Base-by-base conservation (phyloP, 1,140 invertebrate genomes). In the Trichogramma pretiosum region DNA sequence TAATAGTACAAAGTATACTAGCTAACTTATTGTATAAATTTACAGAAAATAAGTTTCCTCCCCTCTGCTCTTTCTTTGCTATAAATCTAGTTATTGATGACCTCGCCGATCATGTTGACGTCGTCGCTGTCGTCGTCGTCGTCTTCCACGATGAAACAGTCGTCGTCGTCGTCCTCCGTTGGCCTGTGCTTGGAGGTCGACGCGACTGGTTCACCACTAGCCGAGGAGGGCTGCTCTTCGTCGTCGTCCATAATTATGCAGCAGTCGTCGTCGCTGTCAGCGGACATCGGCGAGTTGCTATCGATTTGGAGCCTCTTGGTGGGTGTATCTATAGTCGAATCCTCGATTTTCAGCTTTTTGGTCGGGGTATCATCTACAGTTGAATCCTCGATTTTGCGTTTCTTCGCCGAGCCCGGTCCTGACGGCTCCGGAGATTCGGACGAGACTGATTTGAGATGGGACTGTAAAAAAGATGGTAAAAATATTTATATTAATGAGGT, bases 231-330 rank as follows among this genome's bases (percentile, higher is more conserved):
- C 32, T 57, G 41, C 16, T 44, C 55, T 5, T 60, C 56, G 16
- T 52, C 47, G 23, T 71, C 62, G 16, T 67, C 62, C 10, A 67
- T 67, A 23, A 72, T 62, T 21, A 71, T 64, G 18, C 63, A 63
- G n/a, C 74, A 56, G 39, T 73, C 73, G 50, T 75, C 63, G 2
- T 63, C 63, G 11, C 58, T 54, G 18, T 57, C 49, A 8, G 62
- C 50, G 18, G 24, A 61, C 56, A 39, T 67, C 51, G 21, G 24
- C 11, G 24, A 28, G 59, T 56, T 9, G 43, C 22, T n/a, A n/a
- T 60, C 44, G 18, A 63, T 35, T 59, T 56, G 63, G 5, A 57
- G 53, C 48, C 64, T 72, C 19, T 72, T 72, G 9, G 14, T 41
- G 4, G 54, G 51, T 0, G 54, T 40, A 7, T 42, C 33, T 5